phyloP scores from a whole-genome alignment of 2,113 vertebrate species.

The pig (Sus scrofa) region T2T-Sscrofa CM000829.6:18458501-18459000 shows the following conservation, averaged over 20 bases:
- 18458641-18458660: background rate
- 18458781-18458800: fast-evolving
- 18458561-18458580: fast-evolving
- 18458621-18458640: fast-evolving
- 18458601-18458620: fast-evolving
- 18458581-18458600: no score
- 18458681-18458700: no score
- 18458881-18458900: background rate
- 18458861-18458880: fast-evolving
- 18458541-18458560: no score
- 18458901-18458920: no score
- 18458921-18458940: no score
- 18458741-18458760: background rate
- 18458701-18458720: background rate
- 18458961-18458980: background rate
- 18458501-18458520: no score
- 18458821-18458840: background rate
- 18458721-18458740: background rate
- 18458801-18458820: background rate
- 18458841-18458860: background rate
- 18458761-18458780: background rate
- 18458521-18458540: no score
- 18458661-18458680: fast-evolving
- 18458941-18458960: background rate
- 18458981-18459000: background rate